Base-by-base conservation (phyloP, 2,113 vertebrate genomes). In the Paratilapia polleni region DNA sequence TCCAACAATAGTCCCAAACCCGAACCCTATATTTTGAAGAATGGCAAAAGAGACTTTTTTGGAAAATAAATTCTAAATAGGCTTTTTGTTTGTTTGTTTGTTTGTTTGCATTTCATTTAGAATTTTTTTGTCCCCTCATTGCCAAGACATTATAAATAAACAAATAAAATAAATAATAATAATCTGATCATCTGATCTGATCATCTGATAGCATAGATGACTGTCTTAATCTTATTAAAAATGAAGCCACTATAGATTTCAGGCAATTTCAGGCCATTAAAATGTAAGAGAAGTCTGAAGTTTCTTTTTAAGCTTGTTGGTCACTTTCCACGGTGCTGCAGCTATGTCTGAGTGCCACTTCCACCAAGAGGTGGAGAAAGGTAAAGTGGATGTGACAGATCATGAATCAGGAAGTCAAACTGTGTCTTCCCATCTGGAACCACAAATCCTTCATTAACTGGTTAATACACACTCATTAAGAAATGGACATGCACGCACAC, bases 331-430 rank as follows among this genome's bases (percentile, higher is more conserved):
- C 68, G 70, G 61, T 47, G 63, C 60, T 17, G 47, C 4, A 61
- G 56, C 77, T 64, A 1, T 20, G 31, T 31, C 24, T 77, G 43
- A 80, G 77, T 78, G 78, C 59, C 64, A 28, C 62, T 49, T 88
- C 56, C 54, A 59, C 66, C 41, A 49, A 77, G 73, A 88, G 75
- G 66, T 77, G 64, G 22, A 74, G 68, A 49, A 75, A 73, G 77
- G 81, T 85, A 74, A 77, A 91, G 83, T 88, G 64, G 73, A 86
- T 85, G 79, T 89, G 87, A 84, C 85, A 82, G 73, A 75, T 88
- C 73, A 85, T 91, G 89, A 88, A 83, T 88, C 85, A 83, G 77
- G 66, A 85, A 89, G 81, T 88, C 85, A 90, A 87, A 89, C 77
- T 83, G 75, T 90, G 84, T 75, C 84, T 62, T 82, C 52, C 85